These are phyloP conservation scores for Pantherophis guttatus DNA, from an alignment of 2,113 vertebrate species.

Conservation along the genomic window DNA sequence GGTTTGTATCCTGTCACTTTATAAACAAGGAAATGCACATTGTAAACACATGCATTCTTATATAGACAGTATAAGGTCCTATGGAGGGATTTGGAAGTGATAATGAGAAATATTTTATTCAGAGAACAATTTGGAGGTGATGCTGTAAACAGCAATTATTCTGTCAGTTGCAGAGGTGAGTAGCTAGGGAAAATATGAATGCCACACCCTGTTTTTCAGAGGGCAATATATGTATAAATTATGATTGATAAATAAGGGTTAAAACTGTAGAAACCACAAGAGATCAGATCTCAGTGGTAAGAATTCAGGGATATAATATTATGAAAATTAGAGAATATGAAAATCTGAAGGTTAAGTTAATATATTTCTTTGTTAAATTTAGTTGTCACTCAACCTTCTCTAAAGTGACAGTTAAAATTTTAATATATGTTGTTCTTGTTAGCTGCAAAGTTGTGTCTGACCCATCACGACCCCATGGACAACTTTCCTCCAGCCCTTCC, in stretches of 20 bases:
- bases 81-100: neutral
- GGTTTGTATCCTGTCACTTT: neutral
- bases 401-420: neutral
- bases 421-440: neutral
- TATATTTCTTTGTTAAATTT: neutral
- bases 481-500: too few species aligned
- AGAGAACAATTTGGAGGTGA: neutral
- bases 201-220: neutral
- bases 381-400: neutral
- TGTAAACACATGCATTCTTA: neutral
- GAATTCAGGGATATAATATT: neutral
- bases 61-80: neutral
- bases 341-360: neutral
- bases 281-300: neutral
- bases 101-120: neutral
- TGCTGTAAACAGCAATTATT: neutral
- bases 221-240: neutral
- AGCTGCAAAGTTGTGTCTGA: too few species aligned
- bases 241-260: neutral
- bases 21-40: neutral
- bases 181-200: neutral
- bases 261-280: neutral
- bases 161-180: neutral
- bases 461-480: too few species aligned
- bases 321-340: neutral